A percentile compares a stretch with the other conserved stretches of the same genome.
Conservation (phyloP, 2,888 invertebrate genomes). For the Plagodis pulveraria region DNA sequence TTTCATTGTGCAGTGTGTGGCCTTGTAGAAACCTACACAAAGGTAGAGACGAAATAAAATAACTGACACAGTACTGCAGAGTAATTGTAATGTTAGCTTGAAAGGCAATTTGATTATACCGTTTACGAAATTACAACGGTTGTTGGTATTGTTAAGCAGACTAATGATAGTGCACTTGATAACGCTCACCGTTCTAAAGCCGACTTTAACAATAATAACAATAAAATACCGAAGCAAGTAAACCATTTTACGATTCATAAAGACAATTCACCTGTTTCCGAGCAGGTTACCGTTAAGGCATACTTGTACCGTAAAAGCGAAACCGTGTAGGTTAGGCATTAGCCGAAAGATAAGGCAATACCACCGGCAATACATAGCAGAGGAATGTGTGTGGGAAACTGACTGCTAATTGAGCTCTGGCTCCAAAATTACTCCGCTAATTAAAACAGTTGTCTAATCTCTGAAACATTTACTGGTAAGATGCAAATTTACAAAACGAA, state of each 20-base stretch:
- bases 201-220: slow-evolving; percentile 28
- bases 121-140: slow-evolving; percentile 18
- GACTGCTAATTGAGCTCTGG: slow-evolving; percentile 31
- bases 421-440: slow-evolving; percentile 39
- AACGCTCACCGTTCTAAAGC: slow-evolving; percentile 21
- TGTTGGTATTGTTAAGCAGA: slow-evolving; percentile 27
- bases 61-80: slow-evolving; percentile 10
- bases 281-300: slow-evolving; percentile 42
- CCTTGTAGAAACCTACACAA: slow-evolving; percentile 31
- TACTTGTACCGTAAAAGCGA: slow-evolving; percentile 42
- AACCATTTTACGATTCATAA: slow-evolving; percentile 20
- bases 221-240: slow-evolving; percentile 20
- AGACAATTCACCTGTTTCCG: slow-evolving; percentile 24
- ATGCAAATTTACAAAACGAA: slow-evolving; percentile 1
- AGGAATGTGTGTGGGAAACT: slow-evolving; percentile 40
- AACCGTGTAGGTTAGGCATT: slow-evolving; percentile 39
- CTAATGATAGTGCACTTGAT: slow-evolving; percentile 25
- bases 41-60: slow-evolving; percentile 13
- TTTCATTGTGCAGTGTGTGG: slow-evolving; percentile 4
- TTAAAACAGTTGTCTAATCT: slow-evolving; percentile 24
- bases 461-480: slow-evolving; percentile 11
- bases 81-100: slow-evolving; percentile 8
- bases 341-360: slow-evolving; percentile 36
- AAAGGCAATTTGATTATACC: slow-evolving; percentile 15
- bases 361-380: slow-evolving; percentile 31